phyloP scores from a whole-genome alignment of 2,888 invertebrate species.

The Dione juno region DNA sequence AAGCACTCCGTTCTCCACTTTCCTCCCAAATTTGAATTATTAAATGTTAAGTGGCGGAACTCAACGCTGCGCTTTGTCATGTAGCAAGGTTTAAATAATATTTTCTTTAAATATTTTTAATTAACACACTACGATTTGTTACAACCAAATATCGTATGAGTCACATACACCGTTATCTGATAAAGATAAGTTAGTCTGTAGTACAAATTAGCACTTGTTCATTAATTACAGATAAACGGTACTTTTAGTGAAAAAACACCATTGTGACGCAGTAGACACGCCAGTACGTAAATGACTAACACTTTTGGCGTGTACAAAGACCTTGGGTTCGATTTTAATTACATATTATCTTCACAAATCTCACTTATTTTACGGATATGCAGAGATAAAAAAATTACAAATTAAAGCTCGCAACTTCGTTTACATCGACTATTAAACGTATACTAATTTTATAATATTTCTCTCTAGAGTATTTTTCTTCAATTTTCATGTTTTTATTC shows the following conservation, averaged over 20 bases:
- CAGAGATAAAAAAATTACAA: too few relatives aligned
- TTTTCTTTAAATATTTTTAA: not conserved
- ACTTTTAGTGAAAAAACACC: not conserved
- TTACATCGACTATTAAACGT: too few relatives aligned
- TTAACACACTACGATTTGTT: not conserved
- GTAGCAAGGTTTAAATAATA: too few relatives aligned
- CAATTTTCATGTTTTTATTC: too few relatives aligned
- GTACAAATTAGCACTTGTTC: conserved; percentile 18
- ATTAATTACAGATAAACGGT: conserved; percentile 1
- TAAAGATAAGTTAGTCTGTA: conserved; percentile 25
- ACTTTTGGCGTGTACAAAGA: not conserved
- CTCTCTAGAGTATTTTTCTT: too few relatives aligned
- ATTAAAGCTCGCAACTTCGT: too few relatives aligned
- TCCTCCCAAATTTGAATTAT: not conserved
- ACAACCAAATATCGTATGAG: not conserved
- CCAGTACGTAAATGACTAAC: not conserved
- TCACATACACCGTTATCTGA: conserved; percentile 32
- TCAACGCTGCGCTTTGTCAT: not conserved
- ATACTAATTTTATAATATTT: too few relatives aligned
- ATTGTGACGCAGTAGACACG: conserved; percentile 10
- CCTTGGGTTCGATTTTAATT: conserved; percentile 16
- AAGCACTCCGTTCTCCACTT: not conserved
- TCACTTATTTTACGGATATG: not conserved
- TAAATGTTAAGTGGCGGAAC: not conserved
- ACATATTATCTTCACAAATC: not conserved